A percentile compares a stretch with the other conserved stretches of the same genome.
phyloP scores from a whole-genome alignment of 30 jellyfish, hydroid and myxozoan species.

The Cassiopea xamachana region DNA sequence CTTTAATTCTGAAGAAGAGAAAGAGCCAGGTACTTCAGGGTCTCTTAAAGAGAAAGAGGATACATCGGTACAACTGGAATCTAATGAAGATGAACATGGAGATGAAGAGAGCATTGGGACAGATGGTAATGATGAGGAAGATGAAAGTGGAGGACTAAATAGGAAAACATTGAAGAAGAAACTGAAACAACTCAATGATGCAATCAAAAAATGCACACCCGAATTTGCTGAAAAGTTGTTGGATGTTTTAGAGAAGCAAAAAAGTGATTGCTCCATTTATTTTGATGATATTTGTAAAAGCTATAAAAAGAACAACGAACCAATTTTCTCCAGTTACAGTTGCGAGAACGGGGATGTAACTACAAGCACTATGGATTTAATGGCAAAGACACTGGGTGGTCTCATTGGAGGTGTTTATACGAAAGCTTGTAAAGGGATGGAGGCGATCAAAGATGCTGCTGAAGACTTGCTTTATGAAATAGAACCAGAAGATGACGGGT shows the following conservation, averaged over 20 bases:
- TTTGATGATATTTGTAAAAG: slow-evolving; percentile 37
- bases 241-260: slow-evolving; percentile 54
- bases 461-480: slow-evolving; percentile 35
- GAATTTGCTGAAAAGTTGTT: slow-evolving; percentile 51
- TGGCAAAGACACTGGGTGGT: slow-evolving; percentile 15
- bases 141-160: neutral
- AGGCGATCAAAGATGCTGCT: slow-evolving; percentile 2
- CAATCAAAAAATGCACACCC: slow-evolving; percentile 44
- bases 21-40: neutral
- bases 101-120: neutral
- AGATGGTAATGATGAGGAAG: neutral
- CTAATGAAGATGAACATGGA: neutral
- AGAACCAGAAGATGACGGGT: slow-evolving; percentile 59
- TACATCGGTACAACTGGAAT: neutral
- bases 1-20: neutral
- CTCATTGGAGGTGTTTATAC: slow-evolving; percentile 66
- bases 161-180: neutral
- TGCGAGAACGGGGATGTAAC: slow-evolving; percentile 51
- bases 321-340: slow-evolving; percentile 58
- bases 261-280: slow-evolving; percentile 38
- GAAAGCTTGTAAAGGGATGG: slow-evolving; percentile 59
- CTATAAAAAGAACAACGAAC: slow-evolving; percentile 20
- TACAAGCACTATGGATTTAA: neutral
- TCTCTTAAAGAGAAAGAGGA: neutral
- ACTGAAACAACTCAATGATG: neutral